Percentiles rank a stretch among this genome's conserved stretches.
Conservation (phyloP, 2,113 vertebrate genomes). For the Raphicerus campestris region DNA sequence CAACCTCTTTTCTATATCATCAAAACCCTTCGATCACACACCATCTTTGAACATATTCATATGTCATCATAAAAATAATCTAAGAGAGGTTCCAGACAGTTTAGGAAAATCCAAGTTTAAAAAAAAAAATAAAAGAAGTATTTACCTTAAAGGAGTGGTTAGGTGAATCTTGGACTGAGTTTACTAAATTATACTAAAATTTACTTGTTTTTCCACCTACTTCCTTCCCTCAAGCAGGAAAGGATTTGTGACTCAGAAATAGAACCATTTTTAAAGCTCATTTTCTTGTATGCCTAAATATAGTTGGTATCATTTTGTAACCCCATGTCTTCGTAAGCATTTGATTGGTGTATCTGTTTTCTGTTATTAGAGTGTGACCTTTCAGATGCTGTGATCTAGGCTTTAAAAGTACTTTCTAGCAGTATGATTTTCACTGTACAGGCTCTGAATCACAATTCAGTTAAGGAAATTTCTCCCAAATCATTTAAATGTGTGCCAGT, state of each 20-base stretch:
- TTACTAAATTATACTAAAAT: not conserved
- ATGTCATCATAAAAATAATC: not conserved
- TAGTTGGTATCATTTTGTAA: not conserved
- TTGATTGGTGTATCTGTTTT: not conserved
- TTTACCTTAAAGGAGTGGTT: not conserved
- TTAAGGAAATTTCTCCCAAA: not conserved
- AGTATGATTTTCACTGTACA: not conserved
- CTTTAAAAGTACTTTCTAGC: not conserved
- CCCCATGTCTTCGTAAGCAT: not conserved
- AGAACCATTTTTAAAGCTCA: not conserved
- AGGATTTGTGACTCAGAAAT: not conserved
- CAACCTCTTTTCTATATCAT: not conserved
- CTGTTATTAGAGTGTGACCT: not conserved
- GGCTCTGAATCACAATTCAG: not conserved
- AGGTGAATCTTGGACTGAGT: not conserved
- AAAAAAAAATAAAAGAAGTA: not conserved
- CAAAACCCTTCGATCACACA: not conserved
- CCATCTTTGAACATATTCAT: not conserved
- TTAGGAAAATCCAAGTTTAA: not conserved
- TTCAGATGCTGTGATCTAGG: not conserved
- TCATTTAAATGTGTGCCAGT: not conserved
- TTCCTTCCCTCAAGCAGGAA: not conserved
- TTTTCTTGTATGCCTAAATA: not conserved
- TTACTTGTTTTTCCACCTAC: not conserved
- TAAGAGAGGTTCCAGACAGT: not conserved